These are phyloP conservation scores for Formica exsecta DNA, from an alignment of 1,140 invertebrate genomes.

Conservation along the genomic window DNA sequence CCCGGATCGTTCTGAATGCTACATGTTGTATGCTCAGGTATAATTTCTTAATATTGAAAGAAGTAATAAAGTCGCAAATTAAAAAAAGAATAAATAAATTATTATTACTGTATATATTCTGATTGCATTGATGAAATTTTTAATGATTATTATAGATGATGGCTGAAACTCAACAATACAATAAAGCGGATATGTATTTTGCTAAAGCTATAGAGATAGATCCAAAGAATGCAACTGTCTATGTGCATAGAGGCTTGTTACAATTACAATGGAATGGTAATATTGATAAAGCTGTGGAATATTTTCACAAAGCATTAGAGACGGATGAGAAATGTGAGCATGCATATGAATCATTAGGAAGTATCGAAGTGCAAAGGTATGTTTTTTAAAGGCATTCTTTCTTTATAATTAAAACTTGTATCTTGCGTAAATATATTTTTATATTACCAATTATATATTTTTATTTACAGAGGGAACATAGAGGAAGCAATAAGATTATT, in stretches of 20 bases:
- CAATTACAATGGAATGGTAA: constrained; percentile 93
- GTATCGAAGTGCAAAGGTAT: constrained; percentile 97
- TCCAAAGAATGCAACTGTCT: constrained; percentile 93
- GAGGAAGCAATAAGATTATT: constrained; percentile 94
- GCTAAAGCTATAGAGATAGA: constrained; percentile 93
- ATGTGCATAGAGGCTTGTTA: constrained; percentile 95
- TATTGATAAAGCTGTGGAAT: constrained; percentile 91
- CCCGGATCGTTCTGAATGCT: constrained; percentile 94
- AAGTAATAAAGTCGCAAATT: neutral
- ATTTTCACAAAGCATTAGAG: constrained; percentile 94
- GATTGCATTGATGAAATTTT: neutral
- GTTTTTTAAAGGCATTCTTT: neutral
- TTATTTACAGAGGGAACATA: constrained; percentile 91
- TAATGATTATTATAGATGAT: constrained; percentile 53
- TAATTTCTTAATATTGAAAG: constrained; percentile 39
- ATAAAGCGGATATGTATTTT: constrained; percentile 93
- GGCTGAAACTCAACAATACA: constrained; percentile 91
- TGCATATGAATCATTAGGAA: constrained; percentile 97
- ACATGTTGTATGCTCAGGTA: constrained; percentile 93
- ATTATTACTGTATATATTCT: neutral
- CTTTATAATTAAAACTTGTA: neutral
- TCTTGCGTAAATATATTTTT: constrained; percentile 6
- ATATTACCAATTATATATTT: constrained; percentile 19
- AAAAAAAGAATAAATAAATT: neutral
- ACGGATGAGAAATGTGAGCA: constrained; percentile 97